These are phyloP conservation scores for Margarornis squamiger DNA, from an alignment of 2,797 vertebrate species.

Conservation along the genomic window DNA sequence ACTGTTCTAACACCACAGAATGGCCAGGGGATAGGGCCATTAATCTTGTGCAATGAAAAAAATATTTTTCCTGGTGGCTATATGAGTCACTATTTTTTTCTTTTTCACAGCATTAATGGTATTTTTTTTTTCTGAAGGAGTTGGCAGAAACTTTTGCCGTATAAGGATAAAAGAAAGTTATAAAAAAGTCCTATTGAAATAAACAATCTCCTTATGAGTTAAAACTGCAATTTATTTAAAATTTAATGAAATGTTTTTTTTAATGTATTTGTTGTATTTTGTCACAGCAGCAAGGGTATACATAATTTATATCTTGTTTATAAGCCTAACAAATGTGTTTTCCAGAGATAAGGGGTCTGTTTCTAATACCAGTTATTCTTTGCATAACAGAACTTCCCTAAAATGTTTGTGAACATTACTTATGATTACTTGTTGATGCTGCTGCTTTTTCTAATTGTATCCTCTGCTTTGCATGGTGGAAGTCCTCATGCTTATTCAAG, in stretches of 20 bases:
- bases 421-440: constrained; percentile 55
- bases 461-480: constrained; percentile 20
- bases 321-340: constrained; percentile 79
- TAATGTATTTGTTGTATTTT: constrained; percentile 72
- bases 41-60: constrained; percentile 1
- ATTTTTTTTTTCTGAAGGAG: background rate
- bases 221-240: constrained; percentile 74
- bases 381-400: constrained; percentile 53
- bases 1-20: background rate
- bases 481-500: constrained; percentile 31
- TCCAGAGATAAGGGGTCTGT: constrained; percentile 74
- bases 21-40: background rate
- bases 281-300: constrained; percentile 71
- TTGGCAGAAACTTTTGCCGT: background rate
- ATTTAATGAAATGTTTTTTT: constrained; percentile 72
- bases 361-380: constrained; percentile 69
- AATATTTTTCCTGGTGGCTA: background rate
- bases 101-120: background rate
- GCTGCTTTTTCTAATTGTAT: constrained; percentile 33
- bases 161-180: constrained; percentile 5
- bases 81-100: constrained; percentile 24
- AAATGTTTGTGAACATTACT: constrained; percentile 67
- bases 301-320: constrained; percentile 81
- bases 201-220: constrained; percentile 64
- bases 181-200: constrained; percentile 29